These are phyloP conservation scores for Polyergus mexicanus DNA, from an alignment of 1,140 invertebrate species.

Conservation along the genomic window DNA sequence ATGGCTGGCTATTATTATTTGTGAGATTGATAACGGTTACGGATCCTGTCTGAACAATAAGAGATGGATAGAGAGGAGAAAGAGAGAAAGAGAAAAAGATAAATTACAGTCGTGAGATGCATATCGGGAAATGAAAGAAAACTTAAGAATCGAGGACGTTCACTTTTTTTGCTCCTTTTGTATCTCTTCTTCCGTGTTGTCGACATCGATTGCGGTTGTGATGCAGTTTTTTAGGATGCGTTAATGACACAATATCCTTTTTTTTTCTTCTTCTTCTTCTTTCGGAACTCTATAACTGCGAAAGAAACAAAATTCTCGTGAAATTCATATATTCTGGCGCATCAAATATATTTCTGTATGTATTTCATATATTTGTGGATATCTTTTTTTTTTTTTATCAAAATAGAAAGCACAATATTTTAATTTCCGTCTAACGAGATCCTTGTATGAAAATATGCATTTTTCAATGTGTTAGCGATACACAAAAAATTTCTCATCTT, in stretches of 20 bases:
- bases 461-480: background rate
- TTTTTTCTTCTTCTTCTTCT: slow-evolving; percentile 20
- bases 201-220: background rate
- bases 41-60: slow-evolving; percentile 11
- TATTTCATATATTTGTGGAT: background rate
- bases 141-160: background rate
- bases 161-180: background rate
- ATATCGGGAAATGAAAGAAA: slow-evolving; percentile 14
- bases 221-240: background rate
- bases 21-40: slow-evolving; percentile 75
- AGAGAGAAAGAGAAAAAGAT: background rate
- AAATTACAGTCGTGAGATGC: slow-evolving; percentile 49
- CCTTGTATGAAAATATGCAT: background rate
- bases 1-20: slow-evolving; percentile 75
- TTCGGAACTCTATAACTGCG: background rate
- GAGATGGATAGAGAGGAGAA: background rate
- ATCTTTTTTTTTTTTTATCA: slow-evolving; percentile 11
- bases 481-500: background rate
- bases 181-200: background rate
- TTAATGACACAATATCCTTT: slow-evolving; percentile 24
- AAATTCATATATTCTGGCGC: background rate
- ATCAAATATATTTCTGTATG: background rate
- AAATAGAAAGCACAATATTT: background rate
- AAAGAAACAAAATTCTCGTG: slow-evolving; percentile 2
- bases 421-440: background rate